phyloP scores from a whole-genome alignment of 2,797 vertebrate genomes.

The Phataginus tetradactyla region DNA sequence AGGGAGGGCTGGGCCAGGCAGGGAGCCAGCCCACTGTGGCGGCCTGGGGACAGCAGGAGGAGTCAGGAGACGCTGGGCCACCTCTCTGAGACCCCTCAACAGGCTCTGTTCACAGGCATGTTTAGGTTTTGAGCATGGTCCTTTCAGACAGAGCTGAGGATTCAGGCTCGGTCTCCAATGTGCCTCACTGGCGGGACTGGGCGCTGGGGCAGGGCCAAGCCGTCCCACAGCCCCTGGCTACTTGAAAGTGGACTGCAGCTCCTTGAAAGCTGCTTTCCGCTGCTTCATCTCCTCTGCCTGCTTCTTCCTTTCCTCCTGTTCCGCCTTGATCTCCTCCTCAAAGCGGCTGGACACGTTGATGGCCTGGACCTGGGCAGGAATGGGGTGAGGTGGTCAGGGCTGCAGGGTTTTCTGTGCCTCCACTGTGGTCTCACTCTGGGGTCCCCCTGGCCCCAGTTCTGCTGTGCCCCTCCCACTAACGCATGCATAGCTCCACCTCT shows the following conservation, averaged over 20 bases:
- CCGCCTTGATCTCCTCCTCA: constrained; percentile 95
- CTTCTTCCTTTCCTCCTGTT: constrained; percentile 95
- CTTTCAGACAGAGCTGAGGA: background rate
- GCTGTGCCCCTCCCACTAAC: accelerated
- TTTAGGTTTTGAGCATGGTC: constrained; percentile 26
- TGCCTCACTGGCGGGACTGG: accelerated
- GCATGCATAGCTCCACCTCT: accelerated
- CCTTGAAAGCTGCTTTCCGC: constrained; percentile 94
- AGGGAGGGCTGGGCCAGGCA: background rate
- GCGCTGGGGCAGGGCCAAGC: accelerated
- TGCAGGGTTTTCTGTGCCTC: accelerated
- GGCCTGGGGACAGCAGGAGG: background rate
- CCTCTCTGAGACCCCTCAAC: background rate
- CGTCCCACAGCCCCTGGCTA: constrained; percentile 61
- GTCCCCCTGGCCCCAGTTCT: no score
- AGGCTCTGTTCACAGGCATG: background rate
- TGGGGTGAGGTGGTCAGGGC: background rate
- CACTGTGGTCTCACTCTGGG: accelerated
- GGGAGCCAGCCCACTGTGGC: background rate
- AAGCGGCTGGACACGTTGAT: constrained; percentile 93
- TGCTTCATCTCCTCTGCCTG: constrained; percentile 94
- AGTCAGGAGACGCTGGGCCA: accelerated
- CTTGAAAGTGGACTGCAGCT: constrained; percentile 94
- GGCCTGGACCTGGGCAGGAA: constrained; percentile 89
- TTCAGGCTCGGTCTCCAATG: background rate